Conservation (phyloP, 2,797 vertebrate species). For the Tokudaia tokunoshimensis region DNA sequence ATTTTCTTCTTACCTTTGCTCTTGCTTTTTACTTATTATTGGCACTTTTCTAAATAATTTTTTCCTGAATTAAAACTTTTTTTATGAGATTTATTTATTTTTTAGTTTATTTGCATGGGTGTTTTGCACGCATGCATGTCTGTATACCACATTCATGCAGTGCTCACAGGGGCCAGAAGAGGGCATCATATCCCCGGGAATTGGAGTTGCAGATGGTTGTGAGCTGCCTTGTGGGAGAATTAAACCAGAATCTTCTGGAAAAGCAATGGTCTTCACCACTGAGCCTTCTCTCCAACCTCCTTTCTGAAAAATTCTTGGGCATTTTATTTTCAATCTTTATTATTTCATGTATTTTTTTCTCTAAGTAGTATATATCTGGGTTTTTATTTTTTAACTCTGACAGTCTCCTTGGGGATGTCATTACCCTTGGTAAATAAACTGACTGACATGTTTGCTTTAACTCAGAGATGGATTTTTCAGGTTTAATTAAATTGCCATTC, state of each 20-base stretch:
- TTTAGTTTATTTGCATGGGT: not conserved
- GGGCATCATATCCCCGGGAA: not conserved
- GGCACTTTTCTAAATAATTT: conserved; percentile 6
- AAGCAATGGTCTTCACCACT: not conserved
- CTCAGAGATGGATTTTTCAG: conserved; percentile 30
- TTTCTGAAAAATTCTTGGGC: not conserved
- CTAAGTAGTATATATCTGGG: not conserved
- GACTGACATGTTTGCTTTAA: conserved; percentile 16
- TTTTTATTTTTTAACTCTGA: conserved; percentile 55
- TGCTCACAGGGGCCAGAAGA: not conserved
- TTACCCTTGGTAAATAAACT: conserved; percentile 47
- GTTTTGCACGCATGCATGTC: not conserved
- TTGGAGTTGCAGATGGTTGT: not conserved
- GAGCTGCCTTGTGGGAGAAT: not conserved
- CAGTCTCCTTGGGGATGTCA: conserved; percentile 20
- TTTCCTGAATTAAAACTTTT: conserved; percentile 16
- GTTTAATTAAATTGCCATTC: conserved; percentile 38
- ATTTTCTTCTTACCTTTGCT: conserved; percentile 4
- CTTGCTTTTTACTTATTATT: conserved; percentile 45
- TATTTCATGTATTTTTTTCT: conserved; percentile 27
- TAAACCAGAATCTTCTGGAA: not conserved
- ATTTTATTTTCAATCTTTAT: conserved; percentile 49
- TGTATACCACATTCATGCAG: not conserved
- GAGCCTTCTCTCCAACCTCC: not conserved
- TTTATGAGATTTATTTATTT: not conserved